Conservation (phyloP, 2,797 vertebrate genomes). For the Ctenopoma multispine region DNA sequence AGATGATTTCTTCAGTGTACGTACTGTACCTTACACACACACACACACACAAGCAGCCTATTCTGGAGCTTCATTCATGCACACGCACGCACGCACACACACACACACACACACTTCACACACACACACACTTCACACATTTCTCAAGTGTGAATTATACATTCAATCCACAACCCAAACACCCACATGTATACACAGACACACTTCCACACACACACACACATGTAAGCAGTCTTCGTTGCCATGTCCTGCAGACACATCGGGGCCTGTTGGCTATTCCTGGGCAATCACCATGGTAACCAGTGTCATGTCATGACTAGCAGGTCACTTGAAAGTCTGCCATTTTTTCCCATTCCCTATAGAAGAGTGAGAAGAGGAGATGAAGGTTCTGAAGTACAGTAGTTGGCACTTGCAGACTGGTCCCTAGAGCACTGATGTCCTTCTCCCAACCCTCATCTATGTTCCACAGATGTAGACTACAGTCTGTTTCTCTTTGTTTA, state of each 20-base stretch:
- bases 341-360: constrained; percentile 31
- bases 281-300: constrained; percentile 84
- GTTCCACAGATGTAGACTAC: constrained; percentile 43
- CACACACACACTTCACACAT: constrained; percentile 31
- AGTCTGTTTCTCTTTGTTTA: constrained; percentile 34
- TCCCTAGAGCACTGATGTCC: constrained; percentile 40
- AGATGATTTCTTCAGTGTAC: constrained; percentile 39
- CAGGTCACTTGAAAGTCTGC: constrained; percentile 80
- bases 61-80: constrained; percentile 46
- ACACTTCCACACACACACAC: constrained; percentile 14
- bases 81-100: constrained; percentile 14
- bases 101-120: constrained; percentile 20
- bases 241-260: constrained; percentile 67
- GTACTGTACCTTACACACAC: constrained; percentile 39
- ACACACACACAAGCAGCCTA: constrained; percentile 29
- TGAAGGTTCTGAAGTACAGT: constrained; percentile 10
- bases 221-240: constrained; percentile 29
- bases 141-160: constrained; percentile 36
- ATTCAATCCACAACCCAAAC: constrained; percentile 45
- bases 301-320: constrained; percentile 74
- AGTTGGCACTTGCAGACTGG: constrained; percentile 35
- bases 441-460: constrained; percentile 39
- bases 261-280: constrained; percentile 77
- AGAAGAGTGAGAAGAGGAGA: constrained; percentile 17
- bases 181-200: constrained; percentile 40